Evolutionary conservation across 2,888 invertebrate genomes (phyloP), one percentile per base, ranked within the genome.

Genomic region (Apamea crenata): DNA sequence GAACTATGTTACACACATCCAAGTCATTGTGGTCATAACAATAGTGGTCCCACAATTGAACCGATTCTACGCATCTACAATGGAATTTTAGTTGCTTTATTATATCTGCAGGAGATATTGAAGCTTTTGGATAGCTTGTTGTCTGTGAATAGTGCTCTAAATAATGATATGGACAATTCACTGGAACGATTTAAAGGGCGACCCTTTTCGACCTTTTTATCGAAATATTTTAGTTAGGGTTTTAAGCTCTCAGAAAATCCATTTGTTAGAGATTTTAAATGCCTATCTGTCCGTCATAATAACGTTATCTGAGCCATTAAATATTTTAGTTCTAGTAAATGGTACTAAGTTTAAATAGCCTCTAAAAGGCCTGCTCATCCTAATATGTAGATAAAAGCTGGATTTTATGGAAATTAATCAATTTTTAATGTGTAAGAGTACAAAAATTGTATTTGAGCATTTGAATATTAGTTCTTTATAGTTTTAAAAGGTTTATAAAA

Each of bases 11-110:
- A 72, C 56, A 63, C 29, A 74, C 1, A 68, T 47, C 36, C 40
- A 53, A 72, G 44, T 36, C 29, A 82, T 86, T 82, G 78, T 82
- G 25, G 2, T 59, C 18, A 25, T 29, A 69, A 86, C 59, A 86
- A 84, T 82, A n/a, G 65, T 63, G n/a, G 53, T 40, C 29, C 21
- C 29, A 63, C 72, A 78, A 78, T 78, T 71, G 68, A 72, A 74
- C 21, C 53, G 8, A 16, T 71, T 78, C 32, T 21, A 63, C 56
- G 56, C 32, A 68, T 56, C 12, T 14, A 83, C 61, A 72, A 74
- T 69, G 18, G 67, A 78, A 86, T 81, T 63, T 81, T 63, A 61
- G 40, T n/a, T 77, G 71, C 32, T 40, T 67, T 77, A 81, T 59
- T 85, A 81, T 67, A 74, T 71, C 47, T 67, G 65, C 40, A 56